Conservation (phyloP, 2,888 invertebrate genomes). For the Hypomecis punctinalis region DNA sequence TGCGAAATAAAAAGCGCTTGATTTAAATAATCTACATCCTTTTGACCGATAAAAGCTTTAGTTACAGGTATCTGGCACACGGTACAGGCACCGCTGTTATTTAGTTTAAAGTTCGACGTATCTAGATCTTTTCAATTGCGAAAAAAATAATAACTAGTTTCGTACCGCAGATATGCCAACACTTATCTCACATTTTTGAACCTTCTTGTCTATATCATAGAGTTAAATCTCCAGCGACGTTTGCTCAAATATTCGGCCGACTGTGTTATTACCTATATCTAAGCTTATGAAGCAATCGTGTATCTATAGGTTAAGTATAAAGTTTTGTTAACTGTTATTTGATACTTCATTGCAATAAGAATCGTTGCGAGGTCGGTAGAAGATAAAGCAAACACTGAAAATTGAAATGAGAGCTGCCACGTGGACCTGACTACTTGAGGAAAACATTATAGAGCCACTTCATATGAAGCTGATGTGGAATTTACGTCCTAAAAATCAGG, state of each 20-base stretch:
- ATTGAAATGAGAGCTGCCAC: slow-evolving; percentile 26
- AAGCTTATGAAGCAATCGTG: slow-evolving; percentile 43
- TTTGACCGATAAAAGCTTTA: slow-evolving; percentile 24
- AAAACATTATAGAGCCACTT: slow-evolving; percentile 18
- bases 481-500: neutral
- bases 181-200: slow-evolving; percentile 33
- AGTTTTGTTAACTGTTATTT: slow-evolving; percentile 38
- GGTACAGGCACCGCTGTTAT: slow-evolving; percentile 23
- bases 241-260: slow-evolving; percentile 39
- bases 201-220: slow-evolving; percentile 33
- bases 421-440: slow-evolving; percentile 19
- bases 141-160: slow-evolving; percentile 45
- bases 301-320: slow-evolving; percentile 42
- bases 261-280: slow-evolving; percentile 38
- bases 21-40: neutral
- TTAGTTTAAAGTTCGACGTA: slow-evolving; percentile 42
- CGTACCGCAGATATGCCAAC: slow-evolving; percentile 26
- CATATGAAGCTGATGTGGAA: neutral
- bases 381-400: slow-evolving; percentile 4
- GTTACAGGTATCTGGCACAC: slow-evolving; percentile 30
- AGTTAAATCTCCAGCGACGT: slow-evolving; percentile 36
- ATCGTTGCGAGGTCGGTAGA: slow-evolving; percentile 2
- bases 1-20: neutral
- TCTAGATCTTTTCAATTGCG: slow-evolving; percentile 46
- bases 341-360: slow-evolving; percentile 11